Base-by-base conservation (phyloP, 2,888 invertebrate species). In the Lymantria dispar region DNA sequence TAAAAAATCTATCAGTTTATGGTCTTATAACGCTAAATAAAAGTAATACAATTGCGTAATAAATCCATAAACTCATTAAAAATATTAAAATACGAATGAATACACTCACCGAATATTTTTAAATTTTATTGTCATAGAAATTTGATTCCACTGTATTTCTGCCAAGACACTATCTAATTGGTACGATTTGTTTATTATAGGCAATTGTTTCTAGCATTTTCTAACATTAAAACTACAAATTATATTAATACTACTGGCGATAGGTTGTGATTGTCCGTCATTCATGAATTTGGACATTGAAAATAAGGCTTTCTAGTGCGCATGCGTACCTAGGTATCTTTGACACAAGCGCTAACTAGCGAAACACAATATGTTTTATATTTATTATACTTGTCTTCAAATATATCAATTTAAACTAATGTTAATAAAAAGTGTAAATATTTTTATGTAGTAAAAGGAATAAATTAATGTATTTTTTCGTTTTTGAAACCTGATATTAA, bases 221-320 rank as follows among this genome's bases (percentile, higher is more conserved):
- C 67, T 82, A 78, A 72, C 80, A 83, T 80, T 68, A 67, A 78
- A 80, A 76, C 77, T 78, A 80, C 72, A 76, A 79, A 77, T 76
- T 77, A 76, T 62, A 68, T 72, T 38, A 42, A 76, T 78, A 79
- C 77, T 82, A 83, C 70, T 72, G 76, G 67, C 74, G 76, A 70
- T 70, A 74, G 79, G 79, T 83, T 84, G 80, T 84, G 80, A 58
- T 73, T 77, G 76, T 70, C 60, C 75, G 81, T 86, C 90, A 91
- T 91, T 91, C 90, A 91, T 91, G 87, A 84, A 80, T 72, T 81
- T 75, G 76, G 75, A 72, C 79, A 77, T 81, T 79, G 81, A 80
- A 83, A 79, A 76, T 66, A 70, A 65, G 73, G 76, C 72, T 70
- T 64, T 54, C 55, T 64, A 69, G 63, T 74, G 83, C 88, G 90